Conservation (phyloP, 2,797 vertebrate species). For the Ptychadena robeensis region DNA sequence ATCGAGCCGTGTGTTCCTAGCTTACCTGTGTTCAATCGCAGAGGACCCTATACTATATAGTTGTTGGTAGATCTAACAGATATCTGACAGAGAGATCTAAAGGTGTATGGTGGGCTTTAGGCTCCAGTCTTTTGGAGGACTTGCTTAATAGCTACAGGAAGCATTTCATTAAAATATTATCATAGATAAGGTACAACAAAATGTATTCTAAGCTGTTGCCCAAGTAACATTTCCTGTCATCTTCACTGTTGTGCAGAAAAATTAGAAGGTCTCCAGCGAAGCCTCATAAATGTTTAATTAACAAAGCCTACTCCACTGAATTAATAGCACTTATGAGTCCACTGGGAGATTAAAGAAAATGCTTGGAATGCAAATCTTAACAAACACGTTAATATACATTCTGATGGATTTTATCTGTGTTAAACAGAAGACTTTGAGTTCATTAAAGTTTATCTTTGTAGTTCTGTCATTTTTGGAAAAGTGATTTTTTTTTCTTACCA, state of each 20-base stretch:
- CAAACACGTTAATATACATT: constrained; percentile 48
- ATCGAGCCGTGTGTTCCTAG: too few species aligned
- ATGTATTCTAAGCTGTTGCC: not conserved
- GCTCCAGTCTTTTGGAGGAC: not conserved
- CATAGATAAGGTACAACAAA: not conserved
- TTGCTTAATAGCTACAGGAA: not conserved
- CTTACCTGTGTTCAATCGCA: too few species aligned
- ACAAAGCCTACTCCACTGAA: constrained; percentile 40
- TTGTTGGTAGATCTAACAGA: too few species aligned
- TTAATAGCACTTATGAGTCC: constrained; percentile 43
- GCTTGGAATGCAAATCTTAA: constrained; percentile 49
- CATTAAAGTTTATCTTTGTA: constrained; percentile 2
- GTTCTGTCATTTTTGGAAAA: not conserved
- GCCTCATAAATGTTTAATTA: constrained; percentile 53
- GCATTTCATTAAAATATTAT: not conserved
- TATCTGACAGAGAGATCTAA: too few species aligned
- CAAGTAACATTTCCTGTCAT: constrained; percentile 15
- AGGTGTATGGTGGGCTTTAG: too few species aligned
- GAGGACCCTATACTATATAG: too few species aligned
- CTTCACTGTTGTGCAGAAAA: constrained; percentile 17
- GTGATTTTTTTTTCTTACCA: not conserved
- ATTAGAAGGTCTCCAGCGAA: constrained; percentile 51
- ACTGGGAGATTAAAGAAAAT: constrained; percentile 32
- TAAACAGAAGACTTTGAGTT: constrained; percentile 16
- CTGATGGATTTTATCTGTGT: constrained; percentile 25